Evolutionary conservation across 2,888 invertebrate species (phyloP), one percentile per base, ranked within the genome.

Genomic region (Tromatobia lineatoria): DNA sequence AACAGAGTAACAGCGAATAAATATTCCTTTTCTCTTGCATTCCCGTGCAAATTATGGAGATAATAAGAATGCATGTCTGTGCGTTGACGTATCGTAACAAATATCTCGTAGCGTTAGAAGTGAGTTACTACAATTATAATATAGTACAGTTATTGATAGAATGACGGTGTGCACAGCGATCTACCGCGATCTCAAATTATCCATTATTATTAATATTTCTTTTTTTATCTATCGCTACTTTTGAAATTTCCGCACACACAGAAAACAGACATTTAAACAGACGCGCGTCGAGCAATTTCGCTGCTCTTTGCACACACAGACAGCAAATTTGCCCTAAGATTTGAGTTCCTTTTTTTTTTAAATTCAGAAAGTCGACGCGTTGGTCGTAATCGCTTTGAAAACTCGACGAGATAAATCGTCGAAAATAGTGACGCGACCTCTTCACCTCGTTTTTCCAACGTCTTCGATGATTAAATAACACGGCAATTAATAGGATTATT

Each of bases 81-180:
- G 87, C 86, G 83, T 80, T 84, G 84, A 86, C 64, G 80, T 82
- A 82, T 84, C 70, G 47, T 70, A 67, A 76, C 66, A 47, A 80
- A 71, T 75, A 57, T 29, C 71, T 76, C 83, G 59, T 78, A 29
- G 67, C 20, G 13, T 77, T 47, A 57, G 42, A 42, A 18, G 57
- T 73, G 45, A 23, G 23, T 71, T 57, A 57, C 25, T 73, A 74
- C 47, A 25, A 45, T 25, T 61, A 74, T 45, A 59, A 47, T 47
- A 61, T 20, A 47, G 42, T 57, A 70, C 52, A 54, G 20, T 57
- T 59, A 74, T 59, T 25, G 45, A 29, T 47, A 74, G 29, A 74
- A 74, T 29, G 59, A 45, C 73, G 45, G 47, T 47, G 59, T 61
- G 73, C 59, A 47, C 73, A 47, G 47, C 73, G 45, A 61, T 47